Evolutionary conservation across 2,888 invertebrate species (phyloP), one percentile per base, ranked within the genome.

Genomic region (Melinopterus prodromus): DNA sequence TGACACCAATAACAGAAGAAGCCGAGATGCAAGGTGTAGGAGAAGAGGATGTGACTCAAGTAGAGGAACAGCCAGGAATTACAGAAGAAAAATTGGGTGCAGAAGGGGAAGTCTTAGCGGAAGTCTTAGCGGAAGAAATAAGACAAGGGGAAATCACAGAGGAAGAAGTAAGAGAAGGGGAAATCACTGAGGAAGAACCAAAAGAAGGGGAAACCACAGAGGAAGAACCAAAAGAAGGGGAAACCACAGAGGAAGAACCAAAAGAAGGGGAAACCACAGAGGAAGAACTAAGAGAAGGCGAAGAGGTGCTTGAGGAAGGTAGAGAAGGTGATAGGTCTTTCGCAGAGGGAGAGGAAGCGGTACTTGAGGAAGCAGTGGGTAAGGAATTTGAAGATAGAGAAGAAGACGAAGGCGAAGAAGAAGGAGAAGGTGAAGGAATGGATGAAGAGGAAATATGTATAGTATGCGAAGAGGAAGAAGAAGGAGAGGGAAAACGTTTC

Each of bases 391-490:
- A 16, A 4, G 6, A 14, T 1, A 0, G 6, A 14, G 78, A 71
- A 53, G 76, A 76, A 14, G 76, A 9, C 14, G 38, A 38, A 38
- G 69, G 7, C 6, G 71, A 80, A 76, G 78, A 69, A 15, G 78
- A 81, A 80, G 53, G 16, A n/a, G 37, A 71, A 16, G 37, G 37
- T 9, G 78, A 78, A 69, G 16, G 38, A 16, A 35, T 16, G 26
- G 38, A 37, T 26, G 69, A 69, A 77, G 16, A 16, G 70, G 76
- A 74, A 76, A 78, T 75, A 78, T 71, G 16, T 9, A n/a, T 7
- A 75, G 71, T 69, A 71, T 37, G 37, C 9, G 53, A 16, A 75
- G 81, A 77, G 75, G 71, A 70, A 69, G 79, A 77, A 38, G 77
- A 77, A 14, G 71, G 16, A 38, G 78, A 77, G 76, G 77, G 38